phyloP scores from a whole-genome alignment of 2,113 vertebrate genomes.

The Phaetusa simplex region DNA sequence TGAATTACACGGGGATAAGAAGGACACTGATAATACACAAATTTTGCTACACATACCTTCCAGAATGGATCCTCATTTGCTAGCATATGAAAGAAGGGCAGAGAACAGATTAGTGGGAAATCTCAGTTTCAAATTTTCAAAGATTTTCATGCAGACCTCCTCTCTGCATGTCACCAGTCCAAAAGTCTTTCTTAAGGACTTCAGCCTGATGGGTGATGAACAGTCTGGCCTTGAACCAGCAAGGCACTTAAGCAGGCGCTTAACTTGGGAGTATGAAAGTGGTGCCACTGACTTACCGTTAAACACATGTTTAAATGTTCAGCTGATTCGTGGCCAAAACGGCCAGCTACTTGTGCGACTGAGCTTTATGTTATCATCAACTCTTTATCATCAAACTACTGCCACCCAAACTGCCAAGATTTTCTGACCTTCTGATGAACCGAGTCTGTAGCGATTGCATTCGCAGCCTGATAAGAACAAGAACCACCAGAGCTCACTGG shows the following conservation, averaged over 20 bases:
- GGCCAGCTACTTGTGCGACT: neutral
- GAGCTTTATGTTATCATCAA: neutral
- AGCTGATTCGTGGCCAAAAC: neutral
- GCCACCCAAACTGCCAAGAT: neutral
- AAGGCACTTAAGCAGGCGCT: neutral
- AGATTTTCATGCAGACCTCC: neutral
- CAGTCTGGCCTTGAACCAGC: neutral
- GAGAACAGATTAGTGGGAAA: conserved; percentile 85
- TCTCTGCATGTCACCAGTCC: neutral
- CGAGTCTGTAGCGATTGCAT: neutral
- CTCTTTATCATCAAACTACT: neutral
- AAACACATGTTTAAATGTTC: neutral
- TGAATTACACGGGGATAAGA: neutral
- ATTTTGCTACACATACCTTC: conserved; percentile 86
- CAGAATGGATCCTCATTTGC: conserved; percentile 94
- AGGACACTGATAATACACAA: neutral
- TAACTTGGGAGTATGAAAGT: neutral
- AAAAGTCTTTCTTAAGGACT: neutral
- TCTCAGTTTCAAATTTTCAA: neutral
- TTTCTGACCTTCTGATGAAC: neutral
- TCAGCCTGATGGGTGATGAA: neutral
- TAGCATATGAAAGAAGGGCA: conserved; percentile 85
- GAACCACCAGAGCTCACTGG: neutral
- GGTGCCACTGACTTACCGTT: neutral
- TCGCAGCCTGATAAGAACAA: neutral